These are phyloP conservation scores for Zapornia atra DNA, from an alignment of 2,113 vertebrate species.

Conservation along the genomic window DNA sequence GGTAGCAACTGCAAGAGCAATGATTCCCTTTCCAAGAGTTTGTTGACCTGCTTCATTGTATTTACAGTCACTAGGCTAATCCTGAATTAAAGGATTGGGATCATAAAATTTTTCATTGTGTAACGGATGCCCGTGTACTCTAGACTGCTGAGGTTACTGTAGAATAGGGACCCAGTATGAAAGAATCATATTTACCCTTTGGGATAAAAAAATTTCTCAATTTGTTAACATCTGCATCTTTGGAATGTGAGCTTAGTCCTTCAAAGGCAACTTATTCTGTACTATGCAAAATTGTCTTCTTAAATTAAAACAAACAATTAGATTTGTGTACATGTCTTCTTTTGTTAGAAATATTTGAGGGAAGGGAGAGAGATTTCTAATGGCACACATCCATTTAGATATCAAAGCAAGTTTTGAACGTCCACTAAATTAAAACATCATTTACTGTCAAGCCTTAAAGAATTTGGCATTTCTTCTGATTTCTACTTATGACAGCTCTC, in stretches of 20 bases:
- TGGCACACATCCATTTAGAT: constrained; percentile 49
- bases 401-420: constrained; percentile 52
- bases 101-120: neutral
- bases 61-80: neutral
- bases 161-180: neutral
- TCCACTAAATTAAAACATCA: constrained; percentile 63
- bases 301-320: neutral
- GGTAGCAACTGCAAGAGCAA: neutral
- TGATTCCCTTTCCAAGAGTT: neutral
- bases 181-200: neutral
- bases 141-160: neutral
- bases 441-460: constrained; percentile 56
- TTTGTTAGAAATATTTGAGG: constrained; percentile 12
- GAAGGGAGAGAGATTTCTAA: constrained; percentile 28
- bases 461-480: constrained; percentile 52
- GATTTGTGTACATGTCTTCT: neutral
- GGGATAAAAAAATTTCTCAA: neutral
- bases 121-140: neutral
- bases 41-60: neutral
- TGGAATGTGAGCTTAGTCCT: neutral
- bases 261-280: neutral
- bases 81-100: neutral
- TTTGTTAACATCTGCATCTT: neutral
- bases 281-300: neutral
- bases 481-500: constrained; percentile 67